phyloP scores from a whole-genome alignment of 2,888 invertebrate genomes.

The Ennomos fuscantarius region DNA sequence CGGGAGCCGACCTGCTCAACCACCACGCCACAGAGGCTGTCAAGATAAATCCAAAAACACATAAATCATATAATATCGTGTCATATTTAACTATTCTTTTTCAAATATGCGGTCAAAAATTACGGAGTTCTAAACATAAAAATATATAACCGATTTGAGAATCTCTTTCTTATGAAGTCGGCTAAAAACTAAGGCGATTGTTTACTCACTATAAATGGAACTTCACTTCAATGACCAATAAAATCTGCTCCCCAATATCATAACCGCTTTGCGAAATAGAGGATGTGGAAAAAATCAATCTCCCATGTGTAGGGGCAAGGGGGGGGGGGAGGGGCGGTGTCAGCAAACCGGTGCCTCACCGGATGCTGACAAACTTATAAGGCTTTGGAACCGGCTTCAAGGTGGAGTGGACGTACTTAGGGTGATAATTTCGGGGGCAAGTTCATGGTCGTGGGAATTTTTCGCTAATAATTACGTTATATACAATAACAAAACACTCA shows the following conservation, averaged over 20 bases:
- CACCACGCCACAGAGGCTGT: no score
- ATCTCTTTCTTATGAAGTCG: no score
- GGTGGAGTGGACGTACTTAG: slow-evolving; percentile 28
- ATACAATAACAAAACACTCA: no score
- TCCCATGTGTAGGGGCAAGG: slow-evolving; percentile 26
- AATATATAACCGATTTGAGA: no score
- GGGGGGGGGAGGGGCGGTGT: slow-evolving; percentile 7
- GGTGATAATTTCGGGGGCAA: slow-evolving; percentile 6
- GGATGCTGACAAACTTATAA: slow-evolving; percentile 52
- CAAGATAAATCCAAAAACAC: no score
- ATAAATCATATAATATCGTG: no score
- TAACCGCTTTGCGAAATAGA: slow-evolving; percentile 32
- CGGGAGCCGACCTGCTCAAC: no score
- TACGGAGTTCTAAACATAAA: no score
- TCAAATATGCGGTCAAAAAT: no score
- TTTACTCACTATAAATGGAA: not conserved
- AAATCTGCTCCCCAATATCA: slow-evolving; percentile 17
- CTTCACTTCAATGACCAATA: slow-evolving; percentile 6
- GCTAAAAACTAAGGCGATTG: no score
- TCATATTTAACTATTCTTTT: no score
- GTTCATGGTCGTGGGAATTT: slow-evolving; percentile 9
- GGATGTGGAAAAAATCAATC: slow-evolving; percentile 43
- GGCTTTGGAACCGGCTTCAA: slow-evolving; percentile 51
- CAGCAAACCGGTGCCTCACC: slow-evolving; percentile 41
- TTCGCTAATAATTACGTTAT: no score